Conservation (phyloP, 2,113 vertebrate species). For the Notarius quadriscutis region DNA sequence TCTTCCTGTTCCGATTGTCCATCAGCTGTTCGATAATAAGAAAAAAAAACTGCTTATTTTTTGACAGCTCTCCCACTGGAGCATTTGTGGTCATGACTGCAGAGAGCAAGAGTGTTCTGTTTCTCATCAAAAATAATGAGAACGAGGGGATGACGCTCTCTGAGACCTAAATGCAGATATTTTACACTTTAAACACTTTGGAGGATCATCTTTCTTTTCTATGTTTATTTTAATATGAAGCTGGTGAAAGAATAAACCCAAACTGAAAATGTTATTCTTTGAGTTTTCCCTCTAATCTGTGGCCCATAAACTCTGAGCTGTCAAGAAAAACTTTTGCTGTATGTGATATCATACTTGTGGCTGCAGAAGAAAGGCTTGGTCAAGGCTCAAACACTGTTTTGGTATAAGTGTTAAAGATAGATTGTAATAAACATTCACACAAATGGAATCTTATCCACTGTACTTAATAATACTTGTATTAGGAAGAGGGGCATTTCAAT, state of each 20-base stretch:
- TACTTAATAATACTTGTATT: neutral
- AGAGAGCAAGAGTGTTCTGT: slow-evolving; percentile 47
- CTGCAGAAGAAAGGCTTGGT: neutral
- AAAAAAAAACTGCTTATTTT: neutral
- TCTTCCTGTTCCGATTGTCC: neutral
- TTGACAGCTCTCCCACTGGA: slow-evolving; percentile 25
- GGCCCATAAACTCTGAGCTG: slow-evolving; percentile 40
- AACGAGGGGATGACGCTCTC: slow-evolving; percentile 35
- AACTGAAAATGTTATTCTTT: slow-evolving; percentile 49
- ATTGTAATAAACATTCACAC: neutral
- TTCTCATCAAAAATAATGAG: slow-evolving; percentile 56
- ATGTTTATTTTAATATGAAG: slow-evolving; percentile 52
- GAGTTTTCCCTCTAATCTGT: slow-evolving; percentile 42
- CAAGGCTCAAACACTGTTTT: neutral
- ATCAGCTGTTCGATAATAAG: slow-evolving; percentile 11
- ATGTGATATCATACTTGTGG: slow-evolving; percentile 21
- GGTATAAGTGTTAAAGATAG: neutral
- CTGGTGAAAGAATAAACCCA: slow-evolving; percentile 45
- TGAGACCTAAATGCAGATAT: slow-evolving; percentile 49
- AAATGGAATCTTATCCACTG: neutral
- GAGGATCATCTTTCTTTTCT: slow-evolving; percentile 49
- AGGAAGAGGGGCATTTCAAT: neutral
- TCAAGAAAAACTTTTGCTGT: slow-evolving; percentile 45
- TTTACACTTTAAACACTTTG: slow-evolving; percentile 58
- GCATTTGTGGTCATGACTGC: slow-evolving; percentile 17